These are phyloP conservation scores for Eurytemora carolleeae DNA, from an alignment of 1,140 invertebrate genomes.

Conservation along the genomic window DNA sequence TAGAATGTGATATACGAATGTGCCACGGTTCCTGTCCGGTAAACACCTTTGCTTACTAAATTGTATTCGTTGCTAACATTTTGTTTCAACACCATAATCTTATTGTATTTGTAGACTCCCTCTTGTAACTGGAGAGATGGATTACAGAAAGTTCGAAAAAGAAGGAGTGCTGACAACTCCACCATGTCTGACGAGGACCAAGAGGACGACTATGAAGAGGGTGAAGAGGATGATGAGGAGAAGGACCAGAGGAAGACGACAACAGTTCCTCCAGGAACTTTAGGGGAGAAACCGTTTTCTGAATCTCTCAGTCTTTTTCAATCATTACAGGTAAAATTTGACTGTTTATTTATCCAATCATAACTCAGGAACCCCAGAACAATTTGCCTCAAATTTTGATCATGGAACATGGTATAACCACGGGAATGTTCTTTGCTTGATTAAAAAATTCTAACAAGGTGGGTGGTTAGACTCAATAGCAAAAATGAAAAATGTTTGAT, in stretches of 20 bases:
- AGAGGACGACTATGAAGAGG: background rate
- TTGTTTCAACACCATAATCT: background rate
- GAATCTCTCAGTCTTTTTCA: background rate
- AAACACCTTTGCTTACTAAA: conserved; percentile 21
- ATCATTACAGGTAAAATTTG: background rate
- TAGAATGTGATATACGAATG: conserved; percentile 84
- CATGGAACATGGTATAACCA: too few species aligned
- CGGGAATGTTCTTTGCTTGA: background rate
- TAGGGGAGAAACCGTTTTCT: too few species aligned
- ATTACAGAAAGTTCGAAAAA: background rate
- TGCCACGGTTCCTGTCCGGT: conserved; percentile 81
- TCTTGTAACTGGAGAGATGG: background rate
- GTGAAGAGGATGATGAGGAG: background rate
- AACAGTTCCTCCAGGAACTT: background rate
- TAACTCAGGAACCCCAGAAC: too few species aligned
- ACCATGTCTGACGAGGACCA: background rate
- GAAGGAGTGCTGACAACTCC: background rate
- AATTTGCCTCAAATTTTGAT: too few species aligned
- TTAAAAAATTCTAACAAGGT: background rate
- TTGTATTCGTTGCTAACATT: background rate
- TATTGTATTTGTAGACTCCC: background rate
- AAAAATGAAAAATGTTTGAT: background rate
- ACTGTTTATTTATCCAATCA: background rate
- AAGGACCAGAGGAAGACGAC: background rate
- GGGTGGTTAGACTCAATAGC: background rate